These are phyloP conservation scores for Polypedilum pembai DNA, from an alignment of 1,140 invertebrate species.

Conservation along the genomic window DNA sequence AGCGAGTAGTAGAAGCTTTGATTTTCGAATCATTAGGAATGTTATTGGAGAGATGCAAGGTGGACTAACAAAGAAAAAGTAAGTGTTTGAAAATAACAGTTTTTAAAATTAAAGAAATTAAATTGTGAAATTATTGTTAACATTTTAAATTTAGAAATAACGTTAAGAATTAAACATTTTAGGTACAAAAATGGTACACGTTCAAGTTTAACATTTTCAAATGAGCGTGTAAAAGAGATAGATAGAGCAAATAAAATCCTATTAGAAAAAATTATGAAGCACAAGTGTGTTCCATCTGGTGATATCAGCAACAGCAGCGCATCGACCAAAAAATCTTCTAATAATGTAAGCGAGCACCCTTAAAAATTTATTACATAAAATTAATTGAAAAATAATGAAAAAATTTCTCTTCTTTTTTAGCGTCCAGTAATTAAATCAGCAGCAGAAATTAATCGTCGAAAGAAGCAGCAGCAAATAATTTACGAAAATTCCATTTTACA, in stretches of 20 bases:
- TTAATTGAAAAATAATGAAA: no score
- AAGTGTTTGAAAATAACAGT: not conserved
- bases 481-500: not conserved
- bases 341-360: not conserved
- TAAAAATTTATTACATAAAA: no score
- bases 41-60: not conserved
- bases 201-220: conserved; percentile 14
- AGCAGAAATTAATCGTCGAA: conserved; percentile 7
- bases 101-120: not conserved
- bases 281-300: not conserved
- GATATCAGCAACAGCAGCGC: not conserved
- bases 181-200: not conserved
- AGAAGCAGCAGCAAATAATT: not conserved
- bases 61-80: not conserved
- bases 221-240: not conserved
- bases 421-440: not conserved
- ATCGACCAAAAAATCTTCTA: not conserved
- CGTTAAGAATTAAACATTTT: no score
- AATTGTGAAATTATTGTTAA: no score
- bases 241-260: not conserved
- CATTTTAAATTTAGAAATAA: no score
- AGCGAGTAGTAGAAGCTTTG: not conserved
- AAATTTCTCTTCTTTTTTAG: no score
- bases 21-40: not conserved
- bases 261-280: not conserved